Conservation (phyloP, 2,888 invertebrate species). For the Megamerina dolium region DNA sequence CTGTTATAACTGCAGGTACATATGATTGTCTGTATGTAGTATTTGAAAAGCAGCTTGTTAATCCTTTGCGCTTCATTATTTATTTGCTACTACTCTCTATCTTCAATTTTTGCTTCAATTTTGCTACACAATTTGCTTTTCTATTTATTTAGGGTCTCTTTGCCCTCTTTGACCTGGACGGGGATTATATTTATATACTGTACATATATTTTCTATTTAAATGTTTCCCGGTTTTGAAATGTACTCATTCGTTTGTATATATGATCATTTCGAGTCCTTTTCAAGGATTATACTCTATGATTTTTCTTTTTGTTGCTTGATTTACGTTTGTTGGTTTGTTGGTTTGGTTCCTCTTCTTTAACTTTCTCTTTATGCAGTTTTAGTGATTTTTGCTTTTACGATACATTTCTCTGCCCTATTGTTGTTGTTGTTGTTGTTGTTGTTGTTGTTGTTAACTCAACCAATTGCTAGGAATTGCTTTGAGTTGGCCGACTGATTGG, state of each 20-base stretch:
- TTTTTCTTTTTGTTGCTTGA: too few relatives aligned
- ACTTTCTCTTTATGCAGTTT: too few relatives aligned
- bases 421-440: too few relatives aligned
- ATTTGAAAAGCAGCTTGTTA: slow-evolving; percentile 6
- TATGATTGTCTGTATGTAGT: not conserved
- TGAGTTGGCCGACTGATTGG: too few relatives aligned
- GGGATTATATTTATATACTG: not conserved
- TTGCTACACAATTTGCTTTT: not conserved
- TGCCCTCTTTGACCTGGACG: not conserved
- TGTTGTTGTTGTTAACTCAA: too few relatives aligned
- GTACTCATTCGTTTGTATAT: too few relatives aligned
- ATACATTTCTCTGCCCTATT: too few relatives aligned
- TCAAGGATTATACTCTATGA: too few relatives aligned
- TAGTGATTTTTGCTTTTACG: too few relatives aligned
- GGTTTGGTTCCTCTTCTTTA: not conserved
- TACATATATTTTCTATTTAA: not conserved
- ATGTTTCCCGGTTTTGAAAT: not conserved
- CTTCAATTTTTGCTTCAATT: slow-evolving; percentile 13
- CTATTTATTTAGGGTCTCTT: not conserved
- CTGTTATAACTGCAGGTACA: not conserved
- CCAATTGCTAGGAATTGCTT: too few relatives aligned
- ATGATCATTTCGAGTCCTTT: not conserved
- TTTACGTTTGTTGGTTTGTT: too few relatives aligned
- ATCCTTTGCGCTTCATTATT: slow-evolving; percentile 14
- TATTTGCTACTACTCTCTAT: too few relatives aligned